A percentile compares a stretch with the other conserved stretches of the same genome.
Conservation (phyloP, 2,113 vertebrate genomes). For the Myotis yumanensis region DNA sequence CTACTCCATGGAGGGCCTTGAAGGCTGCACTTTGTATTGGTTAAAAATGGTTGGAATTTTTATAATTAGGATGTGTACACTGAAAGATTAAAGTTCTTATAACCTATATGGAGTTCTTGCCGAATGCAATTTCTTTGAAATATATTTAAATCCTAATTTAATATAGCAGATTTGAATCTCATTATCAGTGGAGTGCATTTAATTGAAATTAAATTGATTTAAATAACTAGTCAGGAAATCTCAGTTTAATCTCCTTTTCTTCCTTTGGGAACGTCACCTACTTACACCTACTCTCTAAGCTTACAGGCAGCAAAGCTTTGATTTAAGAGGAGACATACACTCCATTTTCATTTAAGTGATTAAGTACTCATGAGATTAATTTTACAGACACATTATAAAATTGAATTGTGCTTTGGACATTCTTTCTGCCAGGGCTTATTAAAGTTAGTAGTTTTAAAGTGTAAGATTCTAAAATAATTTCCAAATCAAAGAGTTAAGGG, state of each 20-base stretch:
- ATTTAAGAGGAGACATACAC: not conserved
- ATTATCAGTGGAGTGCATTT: slow-evolving; percentile 57
- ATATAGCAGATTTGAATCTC: slow-evolving; percentile 56
- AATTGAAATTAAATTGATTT: slow-evolving; percentile 73
- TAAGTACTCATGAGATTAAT: slow-evolving; percentile 22
- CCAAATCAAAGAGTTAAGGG: not conserved
- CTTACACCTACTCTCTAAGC: not conserved
- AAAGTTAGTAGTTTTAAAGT: not conserved
- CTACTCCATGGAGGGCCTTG: not conserved
- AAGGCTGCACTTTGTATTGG: not conserved
- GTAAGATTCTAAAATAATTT: slow-evolving; percentile 49
- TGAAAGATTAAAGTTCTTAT: slow-evolving; percentile 27
- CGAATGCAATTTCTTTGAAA: slow-evolving; percentile 10
- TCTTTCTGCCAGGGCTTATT: slow-evolving; percentile 13
- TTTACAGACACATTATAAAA: slow-evolving; percentile 43
- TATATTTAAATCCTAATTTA: slow-evolving; percentile 57
- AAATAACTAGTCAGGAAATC: slow-evolving; percentile 52
- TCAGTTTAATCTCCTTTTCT: slow-evolving; percentile 45
- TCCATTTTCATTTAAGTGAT: slow-evolving; percentile 13
- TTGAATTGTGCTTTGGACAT: not conserved
- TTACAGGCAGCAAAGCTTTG: not conserved
- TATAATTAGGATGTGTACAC: not conserved
- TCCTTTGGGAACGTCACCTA: slow-evolving; percentile 20
- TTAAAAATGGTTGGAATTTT: slow-evolving; percentile 28
- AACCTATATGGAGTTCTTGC: slow-evolving; percentile 41